Evolutionary conservation across 2,797 vertebrate genomes (phyloP).

Genomic region (Tapirus indicus): DNA sequence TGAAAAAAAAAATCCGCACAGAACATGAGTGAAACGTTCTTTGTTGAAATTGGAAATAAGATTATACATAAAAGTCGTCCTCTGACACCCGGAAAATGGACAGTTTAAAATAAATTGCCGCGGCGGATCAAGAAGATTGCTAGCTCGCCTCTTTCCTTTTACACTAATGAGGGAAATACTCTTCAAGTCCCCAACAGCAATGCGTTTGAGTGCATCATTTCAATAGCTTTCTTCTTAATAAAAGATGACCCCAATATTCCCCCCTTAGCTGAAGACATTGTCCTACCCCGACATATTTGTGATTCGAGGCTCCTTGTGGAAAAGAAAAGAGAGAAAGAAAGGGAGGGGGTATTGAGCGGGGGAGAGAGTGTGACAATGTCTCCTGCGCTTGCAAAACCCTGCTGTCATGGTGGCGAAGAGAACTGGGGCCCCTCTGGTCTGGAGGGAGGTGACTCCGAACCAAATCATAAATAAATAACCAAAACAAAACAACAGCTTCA

Average conservation of each 20-base stretch:
- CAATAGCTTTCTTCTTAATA: conserved; percentile 84
- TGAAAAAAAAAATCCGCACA: conserved; percentile 68
- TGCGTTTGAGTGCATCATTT: conserved; percentile 86
- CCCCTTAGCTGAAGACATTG: conserved; percentile 51
- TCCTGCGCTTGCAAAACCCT: not conserved
- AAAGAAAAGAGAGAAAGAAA: not conserved
- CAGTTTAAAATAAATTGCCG: conserved; percentile 92
- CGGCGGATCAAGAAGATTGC: conserved; percentile 90
- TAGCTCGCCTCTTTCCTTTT: conserved; percentile 88
- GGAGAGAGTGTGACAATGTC: not conserved
- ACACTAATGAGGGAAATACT: conserved; percentile 89
- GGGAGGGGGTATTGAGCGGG: rapidly evolving
- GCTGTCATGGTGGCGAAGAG: rapidly evolving
- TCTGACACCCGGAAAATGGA: conserved; percentile 91
- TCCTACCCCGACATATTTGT: not conserved
- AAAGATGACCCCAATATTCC: conserved; percentile 78
- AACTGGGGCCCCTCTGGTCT: not conserved
- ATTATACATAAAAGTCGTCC: conserved; percentile 92
- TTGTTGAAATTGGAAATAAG: conserved; percentile 92
- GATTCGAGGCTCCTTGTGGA: not conserved
- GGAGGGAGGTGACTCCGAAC: not conserved
- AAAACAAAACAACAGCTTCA: not conserved
- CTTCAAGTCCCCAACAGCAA: conserved; percentile 87
- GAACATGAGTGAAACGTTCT: conserved; percentile 90
- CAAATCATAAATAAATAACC: not conserved